Evolutionary conservation across 2,797 vertebrate species (phyloP).

Genomic region (Galagoides demidoff): DNA sequence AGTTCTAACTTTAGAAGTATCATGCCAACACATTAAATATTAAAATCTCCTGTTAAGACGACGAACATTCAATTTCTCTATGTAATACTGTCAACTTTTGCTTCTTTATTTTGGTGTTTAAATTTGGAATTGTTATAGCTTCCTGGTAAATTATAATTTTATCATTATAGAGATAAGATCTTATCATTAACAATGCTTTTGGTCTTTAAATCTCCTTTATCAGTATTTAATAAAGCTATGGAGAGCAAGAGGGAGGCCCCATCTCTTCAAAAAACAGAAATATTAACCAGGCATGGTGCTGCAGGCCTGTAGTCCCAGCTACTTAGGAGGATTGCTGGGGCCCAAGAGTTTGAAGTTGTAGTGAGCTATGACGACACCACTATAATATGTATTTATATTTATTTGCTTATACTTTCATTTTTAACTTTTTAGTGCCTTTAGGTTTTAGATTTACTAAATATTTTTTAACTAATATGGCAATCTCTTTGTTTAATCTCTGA

Average conservation of each 20-base stretch:
- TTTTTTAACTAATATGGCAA: not conserved
- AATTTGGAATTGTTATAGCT: not conserved
- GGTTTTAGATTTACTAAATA: not conserved
- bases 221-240: not conserved
- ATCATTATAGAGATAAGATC: not conserved
- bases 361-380: not conserved
- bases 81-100: not conserved
- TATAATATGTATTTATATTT: not conserved
- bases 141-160: not conserved
- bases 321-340: not conserved
- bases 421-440: not conserved
- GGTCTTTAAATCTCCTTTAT: not conserved
- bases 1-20: not conserved
- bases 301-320: not conserved
- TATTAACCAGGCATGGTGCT: not conserved
- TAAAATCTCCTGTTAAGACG: not conserved
- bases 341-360: not conserved
- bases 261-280: not conserved
- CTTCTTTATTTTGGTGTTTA: not conserved
- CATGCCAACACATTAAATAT: not conserved
- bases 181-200: slow-evolving; percentile 5
- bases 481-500: not conserved
- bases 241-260: not conserved
- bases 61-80: not conserved
- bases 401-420: not conserved